Evolutionary conservation across 2,113 vertebrate genomes (phyloP), one percentile per base, ranked within the genome.

Genomic region (Pipa parva): DNA sequence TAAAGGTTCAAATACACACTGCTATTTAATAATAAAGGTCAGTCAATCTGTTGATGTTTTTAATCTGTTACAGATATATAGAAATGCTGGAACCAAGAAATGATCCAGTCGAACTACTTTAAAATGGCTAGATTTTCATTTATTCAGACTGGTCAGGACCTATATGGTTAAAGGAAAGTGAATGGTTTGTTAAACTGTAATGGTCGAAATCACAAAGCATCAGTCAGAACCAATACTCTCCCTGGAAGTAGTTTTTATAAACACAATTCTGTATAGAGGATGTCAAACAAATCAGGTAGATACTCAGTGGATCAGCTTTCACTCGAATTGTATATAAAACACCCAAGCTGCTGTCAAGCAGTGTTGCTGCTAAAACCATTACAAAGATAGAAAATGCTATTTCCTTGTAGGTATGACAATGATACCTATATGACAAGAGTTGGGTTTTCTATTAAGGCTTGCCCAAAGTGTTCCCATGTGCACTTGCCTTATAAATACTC

Each of bases 401-500:
- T 72, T 76, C 65, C 64, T 39, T 49, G 65, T 37, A 63, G 57
- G 52, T 68, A 59, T 74, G 72, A 71, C 65, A 78, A 75, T 82
- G 67, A 64, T 72, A 71, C 51, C 70, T 83, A 60, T 79, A 72
- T 76, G 76, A 48, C 71, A 80, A 72, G 71, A 82, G 76, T 78
- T 81, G 68, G 76, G 72, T n/a, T n/a, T n/a, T n/a, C n/a, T n/a
- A n/a, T n/a, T n/a, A n/a, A n/a, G n/a, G n/a, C n/a, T n/a, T n/a
- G n/a, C n/a, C n/a, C n/a, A n/a, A n/a, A n/a, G n/a, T n/a, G n/a
- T n/a, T n/a, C n/a, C n/a, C n/a, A n/a, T n/a, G n/a, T n/a, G n/a
- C n/a, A n/a, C n/a, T n/a, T n/a, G n/a, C n/a, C n/a, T n/a, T n/a
- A n/a, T n/a, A n/a, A n/a, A n/a, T n/a, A n/a, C n/a, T n/a, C n/a